Conservation (phyloP, 2,888 invertebrate species). For the Cephus sareptanus region DNA sequence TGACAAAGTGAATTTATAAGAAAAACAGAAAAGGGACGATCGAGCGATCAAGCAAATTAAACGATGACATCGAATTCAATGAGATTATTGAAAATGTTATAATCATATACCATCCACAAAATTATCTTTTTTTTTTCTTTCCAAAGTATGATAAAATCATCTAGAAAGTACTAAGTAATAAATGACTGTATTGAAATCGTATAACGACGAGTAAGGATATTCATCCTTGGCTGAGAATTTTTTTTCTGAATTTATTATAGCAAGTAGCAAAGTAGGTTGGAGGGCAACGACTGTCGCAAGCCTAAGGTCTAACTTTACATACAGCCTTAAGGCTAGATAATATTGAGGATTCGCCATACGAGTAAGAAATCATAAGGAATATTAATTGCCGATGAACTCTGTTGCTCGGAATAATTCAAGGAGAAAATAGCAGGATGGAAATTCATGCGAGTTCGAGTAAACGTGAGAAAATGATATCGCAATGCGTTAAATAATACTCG, state of each 20-base stretch:
- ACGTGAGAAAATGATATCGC: not conserved
- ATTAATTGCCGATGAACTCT: not conserved
- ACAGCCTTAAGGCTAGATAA: not conserved
- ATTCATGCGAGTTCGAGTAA: not conserved
- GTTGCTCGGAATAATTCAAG: not conserved
- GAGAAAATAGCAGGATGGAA: not conserved
- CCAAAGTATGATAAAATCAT: not conserved
- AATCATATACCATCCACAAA: not conserved
- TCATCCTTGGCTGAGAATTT: not conserved
- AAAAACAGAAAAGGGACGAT: not conserved
- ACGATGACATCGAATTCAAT: no score
- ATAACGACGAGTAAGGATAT: not conserved
- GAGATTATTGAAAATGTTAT: not conserved
- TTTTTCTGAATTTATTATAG: slow-evolving; percentile 10
- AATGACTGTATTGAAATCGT: not conserved
- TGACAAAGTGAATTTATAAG: not conserved
- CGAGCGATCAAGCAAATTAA: no score
- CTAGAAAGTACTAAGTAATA: not conserved
- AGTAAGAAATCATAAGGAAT: not conserved
- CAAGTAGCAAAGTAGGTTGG: slow-evolving; percentile 14
- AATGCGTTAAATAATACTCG: not conserved
- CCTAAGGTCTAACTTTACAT: not conserved
- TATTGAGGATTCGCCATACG: not conserved
- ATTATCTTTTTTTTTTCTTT: not conserved
- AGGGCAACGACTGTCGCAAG: slow-evolving; percentile 19